These are phyloP conservation scores for Phymatocera aterrima DNA, from an alignment of 2,888 invertebrate genomes.

Conservation along the genomic window DNA sequence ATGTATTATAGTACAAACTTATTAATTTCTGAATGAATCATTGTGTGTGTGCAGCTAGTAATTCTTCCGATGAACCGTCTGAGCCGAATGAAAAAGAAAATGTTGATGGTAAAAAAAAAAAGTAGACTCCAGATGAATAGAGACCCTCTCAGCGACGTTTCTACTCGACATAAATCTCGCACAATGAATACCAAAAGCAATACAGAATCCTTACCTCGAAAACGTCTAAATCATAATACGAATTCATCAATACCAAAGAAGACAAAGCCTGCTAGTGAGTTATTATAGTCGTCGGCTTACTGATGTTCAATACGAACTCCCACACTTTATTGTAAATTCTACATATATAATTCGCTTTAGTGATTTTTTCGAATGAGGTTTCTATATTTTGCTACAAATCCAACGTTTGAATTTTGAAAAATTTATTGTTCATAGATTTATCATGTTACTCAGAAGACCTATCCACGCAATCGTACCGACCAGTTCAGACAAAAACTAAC, in stretches of 20 bases:
- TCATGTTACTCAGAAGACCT: not conserved
- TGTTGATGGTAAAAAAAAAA: not conserved
- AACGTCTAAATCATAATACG: not conserved
- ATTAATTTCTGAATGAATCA: not conserved
- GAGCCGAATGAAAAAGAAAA: not conserved
- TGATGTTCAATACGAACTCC: not conserved
- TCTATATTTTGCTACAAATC: not conserved
- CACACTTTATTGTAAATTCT: not conserved
- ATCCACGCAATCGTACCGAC: not conserved
- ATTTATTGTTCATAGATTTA: not conserved
- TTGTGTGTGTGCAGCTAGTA: not conserved
- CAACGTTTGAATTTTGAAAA: not conserved
- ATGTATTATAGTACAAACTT: no score
- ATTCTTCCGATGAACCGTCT: not conserved
- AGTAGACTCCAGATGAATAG: not conserved
- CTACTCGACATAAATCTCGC: not conserved
- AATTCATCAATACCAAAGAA: not conserved
- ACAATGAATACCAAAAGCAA: not conserved
- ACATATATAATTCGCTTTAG: not conserved
- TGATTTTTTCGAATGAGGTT: not conserved
- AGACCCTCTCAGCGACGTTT: not conserved
- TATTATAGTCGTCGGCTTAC: not conserved
- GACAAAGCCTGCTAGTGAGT: not conserved
- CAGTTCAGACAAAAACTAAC: not conserved
- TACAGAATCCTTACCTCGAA: not conserved